Base-by-base conservation (phyloP, 2,888 invertebrate species). In the Actias luna region DNA sequence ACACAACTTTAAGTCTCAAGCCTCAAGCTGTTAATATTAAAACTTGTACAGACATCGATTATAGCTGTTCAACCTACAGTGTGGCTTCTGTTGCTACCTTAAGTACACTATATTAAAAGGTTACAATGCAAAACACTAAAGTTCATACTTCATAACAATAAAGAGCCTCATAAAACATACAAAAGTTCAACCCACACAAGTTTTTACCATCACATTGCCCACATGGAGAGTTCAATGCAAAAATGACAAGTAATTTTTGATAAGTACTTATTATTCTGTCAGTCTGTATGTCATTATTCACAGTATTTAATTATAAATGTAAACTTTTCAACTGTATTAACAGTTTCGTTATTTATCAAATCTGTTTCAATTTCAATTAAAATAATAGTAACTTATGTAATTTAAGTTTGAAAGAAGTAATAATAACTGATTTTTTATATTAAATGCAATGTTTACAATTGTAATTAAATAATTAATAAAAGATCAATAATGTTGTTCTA, bases 111-210 rank as follows among this genome's bases (percentile, higher is more conserved):
- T 29, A 55, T 55, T 55, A 55, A n/a, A 55, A 55, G 22, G 29
- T 55, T 55, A 55, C 55, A 55, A 55, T 55, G 29, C 55, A 10
- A 27, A 7, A 18, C 16, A 55, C 29, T 62, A 61, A 61, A 27
- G 59, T 63, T 60, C 35, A 59, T 36, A 70, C 61, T 65, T 60
- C 35, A 58, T 31, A 70, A n/a, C n/a, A n/a, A 62, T 66, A 67
- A 63, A 55, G 55, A 39, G 65, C 69, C 65, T 84, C 81, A 78
- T 71, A 76, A 80, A 85, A 83, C 65, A 62, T 66, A 67, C 63
- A 65, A 78, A 71, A 84, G 82, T 83, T 79, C 82, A 69, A 65
- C 86, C 87, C 80, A 88, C 88, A 78, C 33, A 60, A 42, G 68
- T 73, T 77, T 77, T 58, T 46, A 42, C 39, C 77, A 75, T 77